Evolutionary conservation across 2,797 vertebrate species (phyloP).

Genomic region (Channallabes apus): DNA sequence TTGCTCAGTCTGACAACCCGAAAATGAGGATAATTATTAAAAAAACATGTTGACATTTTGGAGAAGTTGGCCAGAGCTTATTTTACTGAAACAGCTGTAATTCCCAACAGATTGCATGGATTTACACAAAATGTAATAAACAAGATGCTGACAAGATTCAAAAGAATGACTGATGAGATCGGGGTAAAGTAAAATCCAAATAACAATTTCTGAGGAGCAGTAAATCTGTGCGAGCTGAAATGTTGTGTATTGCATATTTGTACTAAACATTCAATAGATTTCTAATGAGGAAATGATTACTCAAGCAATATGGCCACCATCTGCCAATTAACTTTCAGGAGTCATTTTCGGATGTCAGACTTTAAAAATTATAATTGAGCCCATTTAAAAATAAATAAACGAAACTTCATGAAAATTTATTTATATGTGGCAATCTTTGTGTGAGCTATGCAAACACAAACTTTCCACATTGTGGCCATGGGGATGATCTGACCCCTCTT

Average conservation of each 20-base stretch:
- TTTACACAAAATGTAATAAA: not conserved
- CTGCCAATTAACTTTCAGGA: not conserved
- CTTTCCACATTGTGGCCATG: not conserved
- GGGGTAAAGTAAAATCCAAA: not conserved
- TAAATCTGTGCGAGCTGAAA: not conserved
- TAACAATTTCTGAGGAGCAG: not conserved
- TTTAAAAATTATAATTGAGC: too few relatives aligned
- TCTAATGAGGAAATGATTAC: not conserved
- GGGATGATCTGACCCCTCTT: not conserved
- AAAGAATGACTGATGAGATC: not conserved
- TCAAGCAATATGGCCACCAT: not conserved
- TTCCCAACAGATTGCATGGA: not conserved
- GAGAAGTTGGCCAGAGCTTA: not conserved
- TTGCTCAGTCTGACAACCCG: not conserved
- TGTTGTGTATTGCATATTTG: not conserved
- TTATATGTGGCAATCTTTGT: not conserved
- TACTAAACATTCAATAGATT: not conserved
- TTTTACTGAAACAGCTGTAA: constrained; percentile 4
- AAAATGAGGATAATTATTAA: not conserved
- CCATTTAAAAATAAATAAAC: too few relatives aligned
- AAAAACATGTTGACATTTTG: not conserved
- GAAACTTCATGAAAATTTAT: not conserved
- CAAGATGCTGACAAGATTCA: not conserved
- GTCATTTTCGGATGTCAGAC: not conserved
- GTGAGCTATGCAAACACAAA: not conserved